Conservation (phyloP, 2,797 vertebrate genomes). For the Hephaestus fuliginosus region DNA sequence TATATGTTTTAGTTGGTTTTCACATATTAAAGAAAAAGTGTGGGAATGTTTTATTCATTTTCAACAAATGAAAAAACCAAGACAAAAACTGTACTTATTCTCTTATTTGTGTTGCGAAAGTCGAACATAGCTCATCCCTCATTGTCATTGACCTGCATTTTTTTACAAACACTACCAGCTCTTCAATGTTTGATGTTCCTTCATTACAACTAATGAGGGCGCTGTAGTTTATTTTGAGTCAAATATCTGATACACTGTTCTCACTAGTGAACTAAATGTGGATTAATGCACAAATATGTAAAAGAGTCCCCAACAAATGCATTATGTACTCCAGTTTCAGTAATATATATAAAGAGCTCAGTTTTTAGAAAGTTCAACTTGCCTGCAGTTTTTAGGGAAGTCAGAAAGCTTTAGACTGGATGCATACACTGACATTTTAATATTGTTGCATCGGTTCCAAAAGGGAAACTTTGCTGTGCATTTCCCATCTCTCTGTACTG, state of each 20-base stretch:
- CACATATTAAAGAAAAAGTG: neutral
- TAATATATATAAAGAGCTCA: neutral
- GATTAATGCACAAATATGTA: neutral
- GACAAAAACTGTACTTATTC: neutral
- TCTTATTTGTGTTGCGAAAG: neutral
- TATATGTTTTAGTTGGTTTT: neutral
- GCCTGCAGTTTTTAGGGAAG: no score
- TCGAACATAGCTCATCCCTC: neutral
- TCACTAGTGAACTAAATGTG: neutral
- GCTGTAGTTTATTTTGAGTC: neutral
- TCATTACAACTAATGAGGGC: neutral
- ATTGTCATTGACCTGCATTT: neutral
- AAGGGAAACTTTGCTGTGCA: neutral
- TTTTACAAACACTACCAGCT: neutral
- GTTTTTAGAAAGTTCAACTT: neutral
- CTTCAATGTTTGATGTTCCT: neutral
- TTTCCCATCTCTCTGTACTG: neutral
- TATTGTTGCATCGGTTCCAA: neutral
- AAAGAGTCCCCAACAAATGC: neutral
- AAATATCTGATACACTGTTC: no score
- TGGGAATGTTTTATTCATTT: neutral
- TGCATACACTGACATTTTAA: no score
- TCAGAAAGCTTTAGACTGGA: no score
- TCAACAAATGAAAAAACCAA: slow-evolving; percentile 5
- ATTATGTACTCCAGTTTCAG: neutral